Conservation (phyloP, 2,888 invertebrate species). For the Sphaerophoria rueppellii region DNA sequence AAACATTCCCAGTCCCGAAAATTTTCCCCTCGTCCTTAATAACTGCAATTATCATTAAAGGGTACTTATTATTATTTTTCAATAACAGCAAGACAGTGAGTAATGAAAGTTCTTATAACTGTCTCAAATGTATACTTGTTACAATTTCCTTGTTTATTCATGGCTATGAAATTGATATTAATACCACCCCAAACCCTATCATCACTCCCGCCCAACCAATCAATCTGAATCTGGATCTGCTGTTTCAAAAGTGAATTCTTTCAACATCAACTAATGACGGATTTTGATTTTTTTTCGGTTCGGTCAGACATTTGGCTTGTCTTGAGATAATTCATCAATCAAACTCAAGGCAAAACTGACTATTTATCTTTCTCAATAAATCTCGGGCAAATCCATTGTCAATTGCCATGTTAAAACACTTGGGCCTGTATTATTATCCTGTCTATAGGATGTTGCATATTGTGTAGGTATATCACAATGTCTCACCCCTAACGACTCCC, state of each 20-base stretch:
- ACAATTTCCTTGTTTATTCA: slow-evolving; percentile 37
- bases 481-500: neutral
- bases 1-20: neutral
- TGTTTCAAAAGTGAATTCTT: slow-evolving; percentile 23
- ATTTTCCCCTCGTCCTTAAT: neutral
- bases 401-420: slow-evolving; percentile 70
- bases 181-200: neutral
- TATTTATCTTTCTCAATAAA: slow-evolving; percentile 66
- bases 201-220: neutral
- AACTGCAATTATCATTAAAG: slow-evolving; percentile 16
- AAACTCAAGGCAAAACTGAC: slow-evolving; percentile 36
- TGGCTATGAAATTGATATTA: slow-evolving; percentile 59
- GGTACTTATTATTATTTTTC: slow-evolving; percentile 31
- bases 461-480: neutral
- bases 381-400: slow-evolving; percentile 69
- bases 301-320: slow-evolving; percentile 60
- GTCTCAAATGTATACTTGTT: slow-evolving; percentile 29
- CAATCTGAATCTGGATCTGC: neutral
- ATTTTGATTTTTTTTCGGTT: slow-evolving; percentile 34
- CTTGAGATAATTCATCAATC: slow-evolving; percentile 64
- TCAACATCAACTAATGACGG: slow-evolving; percentile 22
- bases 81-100: slow-evolving; percentile 37
- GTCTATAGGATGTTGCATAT: neutral
- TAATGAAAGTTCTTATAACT: slow-evolving; percentile 22
- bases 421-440: slow-evolving; percentile 40